These are phyloP conservation scores for Plagiodera versicolora DNA, from an alignment of 2,888 invertebrate species.

Conservation along the genomic window DNA sequence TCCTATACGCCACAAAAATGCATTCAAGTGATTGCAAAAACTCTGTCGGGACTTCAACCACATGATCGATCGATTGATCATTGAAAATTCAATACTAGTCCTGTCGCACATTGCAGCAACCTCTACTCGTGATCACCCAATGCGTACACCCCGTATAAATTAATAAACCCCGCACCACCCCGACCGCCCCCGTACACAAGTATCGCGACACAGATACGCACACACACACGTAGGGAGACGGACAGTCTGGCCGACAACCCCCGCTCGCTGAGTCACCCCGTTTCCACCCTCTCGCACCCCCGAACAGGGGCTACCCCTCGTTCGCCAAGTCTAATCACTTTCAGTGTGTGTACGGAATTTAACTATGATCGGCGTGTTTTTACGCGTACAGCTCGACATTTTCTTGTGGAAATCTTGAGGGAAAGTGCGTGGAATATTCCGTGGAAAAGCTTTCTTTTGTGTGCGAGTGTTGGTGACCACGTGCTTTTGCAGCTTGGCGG, in stretches of 20 bases:
- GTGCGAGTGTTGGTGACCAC: too few species aligned
- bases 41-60: too few species aligned
- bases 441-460: too few species aligned
- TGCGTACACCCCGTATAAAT: neutral
- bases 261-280: conserved; percentile 44
- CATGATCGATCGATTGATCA: too few species aligned
- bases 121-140: neutral
- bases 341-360: conserved; percentile 47
- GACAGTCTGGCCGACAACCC: neutral
- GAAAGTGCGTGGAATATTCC: conserved; percentile 5
- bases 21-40: too few species aligned
- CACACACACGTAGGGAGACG: neutral
- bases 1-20: too few species aligned
- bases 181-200: neutral
- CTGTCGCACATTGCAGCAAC: too few species aligned
- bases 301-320: conserved; percentile 45
- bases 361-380: conserved; percentile 40
- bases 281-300: conserved; percentile 35
- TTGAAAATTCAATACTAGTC: too few species aligned
- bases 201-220: neutral
- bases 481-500: too few species aligned
- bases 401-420: conserved; percentile 18
- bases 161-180: neutral
- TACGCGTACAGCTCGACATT: conserved; percentile 12
- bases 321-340: conserved; percentile 53